Conservation (phyloP, 64 coral and sea anemone genomes). For the Stichodactyla mertensii region DNA sequence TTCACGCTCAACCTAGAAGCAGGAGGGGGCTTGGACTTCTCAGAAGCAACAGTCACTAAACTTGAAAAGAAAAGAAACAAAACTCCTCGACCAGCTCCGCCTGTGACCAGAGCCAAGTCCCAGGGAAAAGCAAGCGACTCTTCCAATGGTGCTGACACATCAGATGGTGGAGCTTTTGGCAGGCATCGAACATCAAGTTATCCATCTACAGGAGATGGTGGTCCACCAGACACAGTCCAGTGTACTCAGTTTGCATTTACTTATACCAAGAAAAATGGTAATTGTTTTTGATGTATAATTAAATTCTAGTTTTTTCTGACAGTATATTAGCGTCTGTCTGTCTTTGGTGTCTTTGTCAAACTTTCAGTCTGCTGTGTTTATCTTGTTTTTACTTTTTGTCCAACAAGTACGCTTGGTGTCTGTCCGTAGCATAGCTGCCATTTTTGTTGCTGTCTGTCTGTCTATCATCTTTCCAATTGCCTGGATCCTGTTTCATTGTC, state of each 20-base stretch:
- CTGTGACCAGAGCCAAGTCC: constrained; percentile 10
- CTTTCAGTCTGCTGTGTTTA: too few relatives aligned
- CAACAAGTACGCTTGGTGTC: neutral
- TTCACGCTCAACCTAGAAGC: constrained; percentile 61
- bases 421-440: neutral
- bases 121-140: neutral
- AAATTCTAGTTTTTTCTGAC: too few relatives aligned
- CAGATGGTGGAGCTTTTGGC: constrained; percentile 38
- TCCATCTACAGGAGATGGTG: constrained; percentile 2
- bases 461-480: neutral
- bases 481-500: too few relatives aligned
- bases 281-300: neutral
- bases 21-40: constrained; percentile 49
- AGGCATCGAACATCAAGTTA: constrained; percentile 37
- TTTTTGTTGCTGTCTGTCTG: neutral
- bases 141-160: constrained; percentile 29
- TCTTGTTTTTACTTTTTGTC: neutral
- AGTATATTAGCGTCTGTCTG: too few relatives aligned
- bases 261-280: constrained; percentile 94
- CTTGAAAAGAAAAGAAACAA: constrained; percentile 65
- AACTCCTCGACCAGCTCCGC: constrained; percentile 64
- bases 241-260: constrained; percentile 85
- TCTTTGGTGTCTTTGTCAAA: too few relatives aligned
- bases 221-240: constrained; percentile 65
- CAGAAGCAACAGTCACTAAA: constrained; percentile 23